Percentiles rank a stretch among this genome's conserved stretches.
These are phyloP conservation scores for Agrotis ipsilon DNA, from an alignment of 2,888 invertebrate genomes.

Conservation along the genomic window DNA sequence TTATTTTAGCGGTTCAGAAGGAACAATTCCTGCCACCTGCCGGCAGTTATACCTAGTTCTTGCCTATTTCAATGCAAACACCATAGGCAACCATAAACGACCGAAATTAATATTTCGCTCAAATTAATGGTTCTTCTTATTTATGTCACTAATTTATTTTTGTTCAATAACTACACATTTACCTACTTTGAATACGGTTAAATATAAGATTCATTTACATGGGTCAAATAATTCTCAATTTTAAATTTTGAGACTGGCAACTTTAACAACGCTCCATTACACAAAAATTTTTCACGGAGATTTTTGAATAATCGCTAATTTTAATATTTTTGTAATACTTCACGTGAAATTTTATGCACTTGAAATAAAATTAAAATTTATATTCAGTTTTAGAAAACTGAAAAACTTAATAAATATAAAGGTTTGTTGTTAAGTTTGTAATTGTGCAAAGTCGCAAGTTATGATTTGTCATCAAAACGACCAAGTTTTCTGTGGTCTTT, in stretches of 20 bases:
- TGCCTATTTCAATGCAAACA: not conserved
- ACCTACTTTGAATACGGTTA: no score
- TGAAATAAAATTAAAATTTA: not conserved
- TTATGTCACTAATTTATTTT: not conserved
- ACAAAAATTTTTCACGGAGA: not conserved
- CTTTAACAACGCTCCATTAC: slow-evolving; percentile 38
- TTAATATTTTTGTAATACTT: not conserved
- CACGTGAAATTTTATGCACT: not conserved
- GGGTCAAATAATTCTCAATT: not conserved
- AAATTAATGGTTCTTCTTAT: no score
- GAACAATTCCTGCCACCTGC: slow-evolving; percentile 15
- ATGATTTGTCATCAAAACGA: not conserved
- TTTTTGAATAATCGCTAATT: not conserved
- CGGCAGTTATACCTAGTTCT: not conserved
- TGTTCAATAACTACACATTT: no score
- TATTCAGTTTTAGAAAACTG: not conserved
- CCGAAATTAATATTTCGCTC: no score
- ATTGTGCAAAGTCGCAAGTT: not conserved
- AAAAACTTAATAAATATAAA: not conserved
- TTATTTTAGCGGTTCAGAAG: not conserved
- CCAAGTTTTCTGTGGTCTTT: slow-evolving; percentile 11
- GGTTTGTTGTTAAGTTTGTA: not conserved
- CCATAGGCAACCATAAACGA: no score
- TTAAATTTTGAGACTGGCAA: slow-evolving; percentile 11
- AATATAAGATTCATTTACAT: no score